phyloP scores from a whole-genome alignment of 1,140 invertebrate species.

The Drosophila eugracilis region DNA sequence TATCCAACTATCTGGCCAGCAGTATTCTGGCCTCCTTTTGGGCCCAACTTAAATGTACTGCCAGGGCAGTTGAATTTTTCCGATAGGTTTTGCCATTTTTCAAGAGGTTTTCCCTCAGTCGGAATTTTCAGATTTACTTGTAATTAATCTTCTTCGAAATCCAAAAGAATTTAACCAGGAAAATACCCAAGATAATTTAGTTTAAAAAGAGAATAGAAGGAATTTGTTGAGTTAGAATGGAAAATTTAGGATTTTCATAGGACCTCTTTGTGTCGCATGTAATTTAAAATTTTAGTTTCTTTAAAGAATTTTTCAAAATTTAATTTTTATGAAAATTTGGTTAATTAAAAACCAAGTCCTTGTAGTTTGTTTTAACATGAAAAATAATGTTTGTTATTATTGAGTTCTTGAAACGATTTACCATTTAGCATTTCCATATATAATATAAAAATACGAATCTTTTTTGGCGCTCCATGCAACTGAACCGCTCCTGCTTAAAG shows the following conservation, averaged over 20 bases:
- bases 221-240: too few relatives aligned
- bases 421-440: not conserved
- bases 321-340: too few relatives aligned
- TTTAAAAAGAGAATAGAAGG: not conserved
- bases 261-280: too few relatives aligned
- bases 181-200: not conserved
- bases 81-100: not conserved
- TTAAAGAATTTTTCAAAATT: too few relatives aligned
- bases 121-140: conserved; percentile 8
- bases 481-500: not conserved
- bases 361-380: too few relatives aligned
- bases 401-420: too few relatives aligned
- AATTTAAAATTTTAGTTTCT: too few relatives aligned
- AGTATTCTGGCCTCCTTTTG: conserved; percentile 34
- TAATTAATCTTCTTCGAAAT: not conserved
- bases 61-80: conserved; percentile 13
- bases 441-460: not conserved
- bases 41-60: conserved; percentile 53
- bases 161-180: not conserved
- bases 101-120: not conserved
- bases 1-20: conserved; percentile 44
- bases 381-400: too few relatives aligned
- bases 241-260: not conserved
- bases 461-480: too few relatives aligned
- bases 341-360: too few relatives aligned